phyloP scores from a whole-genome alignment of 2,888 invertebrate species.

The Linnaemya tessellans region DNA sequence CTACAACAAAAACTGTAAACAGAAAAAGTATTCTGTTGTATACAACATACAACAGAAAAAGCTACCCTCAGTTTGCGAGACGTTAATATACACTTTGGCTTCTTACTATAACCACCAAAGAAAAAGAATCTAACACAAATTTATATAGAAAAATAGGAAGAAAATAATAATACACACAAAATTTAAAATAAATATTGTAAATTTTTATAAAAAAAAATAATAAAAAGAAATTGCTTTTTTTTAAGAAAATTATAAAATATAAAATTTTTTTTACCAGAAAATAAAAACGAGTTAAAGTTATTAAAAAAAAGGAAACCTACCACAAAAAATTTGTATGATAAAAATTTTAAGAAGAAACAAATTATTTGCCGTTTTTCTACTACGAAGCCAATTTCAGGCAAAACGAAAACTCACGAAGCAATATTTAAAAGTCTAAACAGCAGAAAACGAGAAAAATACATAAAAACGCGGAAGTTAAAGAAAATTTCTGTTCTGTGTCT shows the following conservation, averaged over 20 bases:
- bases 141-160: constrained; percentile 56
- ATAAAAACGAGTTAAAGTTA: constrained; percentile 19
- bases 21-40: constrained; percentile 60
- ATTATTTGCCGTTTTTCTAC: constrained; percentile 47
- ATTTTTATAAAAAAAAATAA: constrained; percentile 51
- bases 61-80: constrained; percentile 80
- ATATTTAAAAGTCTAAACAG: constrained; percentile 45
- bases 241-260: constrained; percentile 44
- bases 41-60: constrained; percentile 76
- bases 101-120: constrained; percentile 82
- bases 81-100: constrained; percentile 84
- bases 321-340: constrained; percentile 37
- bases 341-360: constrained; percentile 31
- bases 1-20: constrained; percentile 51
- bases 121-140: constrained; percentile 73
- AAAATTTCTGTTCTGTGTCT: constrained; percentile 39
- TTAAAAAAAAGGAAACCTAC: constrained; percentile 35
- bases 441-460: constrained; percentile 25
- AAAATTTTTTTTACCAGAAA: constrained; percentile 13
- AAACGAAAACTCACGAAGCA: constrained; percentile 69
- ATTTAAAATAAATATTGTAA: constrained; percentile 46
- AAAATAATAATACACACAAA: constrained; percentile 43
- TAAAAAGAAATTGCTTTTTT: constrained; percentile 13
- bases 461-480: constrained; percentile 65
- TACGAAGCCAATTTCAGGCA: constrained; percentile 62